Evolutionary conservation across 2,797 vertebrate species (phyloP).

Genomic region (Phoxinus dragarum): DNA sequence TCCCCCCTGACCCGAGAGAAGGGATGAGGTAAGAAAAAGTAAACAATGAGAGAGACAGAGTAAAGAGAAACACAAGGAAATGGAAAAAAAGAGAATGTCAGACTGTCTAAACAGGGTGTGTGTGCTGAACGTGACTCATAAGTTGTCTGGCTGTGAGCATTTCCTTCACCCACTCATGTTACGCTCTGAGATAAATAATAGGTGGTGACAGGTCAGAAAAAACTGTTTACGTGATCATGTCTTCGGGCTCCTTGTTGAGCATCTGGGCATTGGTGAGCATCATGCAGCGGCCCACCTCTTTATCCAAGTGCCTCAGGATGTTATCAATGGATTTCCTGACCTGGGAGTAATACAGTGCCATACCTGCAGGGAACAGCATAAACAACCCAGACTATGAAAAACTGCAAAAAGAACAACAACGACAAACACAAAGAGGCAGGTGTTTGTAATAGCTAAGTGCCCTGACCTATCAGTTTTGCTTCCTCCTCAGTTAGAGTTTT

Average conservation of each 20-base stretch:
- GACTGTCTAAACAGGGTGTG: slow-evolving; percentile 30
- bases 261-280: slow-evolving; percentile 98
- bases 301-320: slow-evolving; percentile 96
- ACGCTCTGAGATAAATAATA: slow-evolving; percentile 43
- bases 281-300: slow-evolving; percentile 98
- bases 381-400: neutral
- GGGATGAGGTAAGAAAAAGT: neutral
- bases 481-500: slow-evolving; percentile 99
- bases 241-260: slow-evolving; percentile 99
- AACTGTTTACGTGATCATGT: slow-evolving; percentile 95
- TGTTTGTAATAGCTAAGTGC: slow-evolving; percentile 29
- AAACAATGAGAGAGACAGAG: neutral
- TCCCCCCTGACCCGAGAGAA: slow-evolving; percentile 82
- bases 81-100: slow-evolving; percentile 26
- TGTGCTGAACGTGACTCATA: slow-evolving; percentile 30
- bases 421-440: neutral
- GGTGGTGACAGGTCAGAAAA: slow-evolving; percentile 63
- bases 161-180: slow-evolving; percentile 27
- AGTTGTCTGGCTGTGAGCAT: slow-evolving; percentile 18
- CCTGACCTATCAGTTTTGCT: slow-evolving; percentile 94
- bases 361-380: slow-evolving; percentile 79
- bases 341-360: slow-evolving; percentile 98
- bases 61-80: neutral
- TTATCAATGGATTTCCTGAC: slow-evolving; percentile 97
- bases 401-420: neutral